Evolutionary conservation across 2,113 vertebrate genomes (phyloP).

Genomic region (Emydocephalus ijimae): DNA sequence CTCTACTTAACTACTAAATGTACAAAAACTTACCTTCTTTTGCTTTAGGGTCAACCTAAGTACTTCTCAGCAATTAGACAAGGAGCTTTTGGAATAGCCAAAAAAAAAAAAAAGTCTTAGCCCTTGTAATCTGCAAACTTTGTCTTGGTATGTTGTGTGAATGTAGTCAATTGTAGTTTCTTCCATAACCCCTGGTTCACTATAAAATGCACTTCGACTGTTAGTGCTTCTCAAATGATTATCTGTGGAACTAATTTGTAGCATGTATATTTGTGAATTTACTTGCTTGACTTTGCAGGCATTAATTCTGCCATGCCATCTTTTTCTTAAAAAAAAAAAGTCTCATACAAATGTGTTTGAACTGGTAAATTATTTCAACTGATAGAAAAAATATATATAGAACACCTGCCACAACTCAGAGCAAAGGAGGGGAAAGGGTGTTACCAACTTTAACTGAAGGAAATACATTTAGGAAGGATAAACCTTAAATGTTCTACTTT

Average conservation of each 20-base stretch:
- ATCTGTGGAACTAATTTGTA: not conserved
- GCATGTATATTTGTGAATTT: not conserved
- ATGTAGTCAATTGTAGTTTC: not conserved
- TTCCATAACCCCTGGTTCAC: not conserved
- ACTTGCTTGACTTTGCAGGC: not conserved
- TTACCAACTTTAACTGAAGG: rapidly evolving
- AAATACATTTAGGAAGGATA: not conserved
- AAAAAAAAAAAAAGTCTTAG: not conserved
- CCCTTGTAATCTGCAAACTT: not conserved
- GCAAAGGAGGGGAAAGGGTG: not conserved
- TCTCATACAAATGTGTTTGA: not conserved
- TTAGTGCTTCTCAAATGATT: not conserved
- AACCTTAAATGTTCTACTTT: rapidly evolving
- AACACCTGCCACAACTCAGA: not conserved
- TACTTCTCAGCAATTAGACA: not conserved
- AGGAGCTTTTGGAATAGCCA: not conserved
- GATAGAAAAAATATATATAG: not conserved
- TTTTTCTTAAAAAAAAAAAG: not conserved
- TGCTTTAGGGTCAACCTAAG: no score
- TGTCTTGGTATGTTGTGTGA: not conserved
- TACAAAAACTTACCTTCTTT: not conserved
- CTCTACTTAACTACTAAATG: not conserved
- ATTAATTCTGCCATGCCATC: not conserved
- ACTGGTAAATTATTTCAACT: not conserved
- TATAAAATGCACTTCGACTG: not conserved